These are phyloP conservation scores for Drosophila ficusphila DNA, from an alignment of 1,140 invertebrate genomes.

Conservation along the genomic window DNA sequence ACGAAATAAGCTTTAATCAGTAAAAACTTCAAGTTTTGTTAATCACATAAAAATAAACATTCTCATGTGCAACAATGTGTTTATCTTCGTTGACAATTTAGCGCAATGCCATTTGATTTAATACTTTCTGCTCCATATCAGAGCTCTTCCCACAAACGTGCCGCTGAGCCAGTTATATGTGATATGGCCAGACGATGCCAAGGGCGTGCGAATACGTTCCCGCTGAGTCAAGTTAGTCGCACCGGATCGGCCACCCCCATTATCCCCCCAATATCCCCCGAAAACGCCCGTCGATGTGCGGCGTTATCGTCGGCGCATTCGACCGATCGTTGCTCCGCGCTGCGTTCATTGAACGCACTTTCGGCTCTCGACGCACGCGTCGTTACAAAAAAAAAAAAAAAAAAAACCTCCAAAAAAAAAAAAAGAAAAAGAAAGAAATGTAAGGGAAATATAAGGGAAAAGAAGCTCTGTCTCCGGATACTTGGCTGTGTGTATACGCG, in stretches of 20 bases:
- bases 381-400: slow-evolving; percentile 41
- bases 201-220: slow-evolving; percentile 7
- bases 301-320: slow-evolving; percentile 41
- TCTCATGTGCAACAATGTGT: not conserved
- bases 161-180: not conserved
- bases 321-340: slow-evolving; percentile 49
- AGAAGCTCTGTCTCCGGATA: slow-evolving; percentile 42
- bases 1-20: too few species aligned
- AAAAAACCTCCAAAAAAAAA: too few species aligned
- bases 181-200: not conserved
- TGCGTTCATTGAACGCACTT: slow-evolving; percentile 80
- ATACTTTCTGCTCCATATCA: not conserved
- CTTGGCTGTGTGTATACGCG: slow-evolving; percentile 34
- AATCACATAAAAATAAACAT: too few species aligned
- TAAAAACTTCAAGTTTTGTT: too few species aligned
- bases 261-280: not conserved
- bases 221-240: slow-evolving; percentile 33
- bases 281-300: slow-evolving; percentile 13
- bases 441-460: slow-evolving; percentile 9
- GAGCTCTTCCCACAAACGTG: not conserved
- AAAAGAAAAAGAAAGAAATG: slow-evolving; percentile 32
- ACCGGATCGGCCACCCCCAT: slow-evolving; percentile 6
- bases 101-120: not conserved
- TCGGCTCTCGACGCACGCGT: slow-evolving; percentile 48
- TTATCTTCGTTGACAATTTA: not conserved